Percentiles rank a stretch among this genome's conserved stretches.
Conservation (phyloP, 1,140 invertebrate genomes). For the Euschistus heros region DNA sequence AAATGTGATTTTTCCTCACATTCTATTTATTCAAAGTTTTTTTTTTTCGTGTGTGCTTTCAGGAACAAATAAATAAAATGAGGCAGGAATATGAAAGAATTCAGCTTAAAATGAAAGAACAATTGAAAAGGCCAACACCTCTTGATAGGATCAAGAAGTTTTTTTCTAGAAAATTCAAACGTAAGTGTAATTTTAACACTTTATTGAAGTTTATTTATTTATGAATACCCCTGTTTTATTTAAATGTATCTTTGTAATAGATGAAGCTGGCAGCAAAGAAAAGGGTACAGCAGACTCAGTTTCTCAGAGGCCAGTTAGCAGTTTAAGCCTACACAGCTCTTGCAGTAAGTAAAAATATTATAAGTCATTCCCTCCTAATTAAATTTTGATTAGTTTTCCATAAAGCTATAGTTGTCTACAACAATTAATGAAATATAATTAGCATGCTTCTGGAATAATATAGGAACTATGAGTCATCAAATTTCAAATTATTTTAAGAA, state of each 20-base stretch:
- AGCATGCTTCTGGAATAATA: too few relatives aligned
- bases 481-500: too few relatives aligned
- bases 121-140: constrained; percentile 59
- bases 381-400: too few relatives aligned
- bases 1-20: too few relatives aligned
- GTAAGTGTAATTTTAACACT: constrained; percentile 33
- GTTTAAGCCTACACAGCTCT: constrained; percentile 57
- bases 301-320: constrained; percentile 52
- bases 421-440: too few relatives aligned
- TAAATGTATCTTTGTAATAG: too few relatives aligned
- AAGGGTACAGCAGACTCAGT: constrained; percentile 8
- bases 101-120: constrained; percentile 59
- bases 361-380: background rate
- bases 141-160: constrained; percentile 67
- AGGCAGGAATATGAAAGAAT: constrained; percentile 68
- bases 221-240: background rate
- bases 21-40: too few relatives aligned
- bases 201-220: background rate
- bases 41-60: too few relatives aligned
- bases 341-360: constrained; percentile 43
- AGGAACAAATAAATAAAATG: constrained; percentile 64
- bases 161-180: constrained; percentile 53
- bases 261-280: background rate
- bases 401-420: too few relatives aligned
- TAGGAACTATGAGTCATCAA: too few relatives aligned